Percentiles rank a stretch among this genome's conserved stretches.
Evolutionary conservation across 2,113 vertebrate genomes (phyloP).

Genomic region (Microcebus murinus): DNA sequence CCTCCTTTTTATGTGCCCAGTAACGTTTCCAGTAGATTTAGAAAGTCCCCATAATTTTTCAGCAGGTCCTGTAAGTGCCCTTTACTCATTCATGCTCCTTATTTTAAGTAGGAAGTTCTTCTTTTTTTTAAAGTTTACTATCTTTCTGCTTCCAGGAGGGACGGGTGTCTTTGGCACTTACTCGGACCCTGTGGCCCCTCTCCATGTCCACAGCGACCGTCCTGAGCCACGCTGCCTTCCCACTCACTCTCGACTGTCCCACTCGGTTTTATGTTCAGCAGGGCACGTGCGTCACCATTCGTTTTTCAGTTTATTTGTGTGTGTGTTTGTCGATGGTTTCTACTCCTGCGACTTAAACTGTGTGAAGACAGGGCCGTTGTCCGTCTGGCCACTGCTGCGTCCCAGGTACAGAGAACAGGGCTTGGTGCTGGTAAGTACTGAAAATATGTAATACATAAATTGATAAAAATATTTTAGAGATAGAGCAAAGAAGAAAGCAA

Average conservation of each 20-base stretch:
- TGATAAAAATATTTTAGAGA: not conserved
- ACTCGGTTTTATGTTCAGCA: not conserved
- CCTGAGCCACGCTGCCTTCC: not conserved
- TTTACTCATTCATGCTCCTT: not conserved
- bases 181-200: not conserved
- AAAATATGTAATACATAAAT: not conserved
- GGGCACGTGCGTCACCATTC: not conserved
- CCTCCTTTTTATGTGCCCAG: not conserved
- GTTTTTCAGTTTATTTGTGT: not conserved
- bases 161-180: not conserved
- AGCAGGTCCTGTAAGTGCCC: not conserved
- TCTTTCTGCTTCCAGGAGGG: no score
- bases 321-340: not conserved
- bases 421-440: not conserved
- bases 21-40: not conserved
- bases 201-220: fast-evolving
- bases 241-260: not conserved
- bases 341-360: not conserved
- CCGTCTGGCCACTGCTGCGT: no score
- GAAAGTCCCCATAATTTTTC: not conserved
- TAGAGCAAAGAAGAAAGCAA: not conserved
- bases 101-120: not conserved
- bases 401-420: not conserved
- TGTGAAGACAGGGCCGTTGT: not conserved
- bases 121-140: not conserved